A percentile compares a stretch with the other conserved stretches of the same genome.
These are phyloP conservation scores for Ctenomys sociabilis DNA, from an alignment of 2,113 vertebrate species.

Conservation along the genomic window DNA sequence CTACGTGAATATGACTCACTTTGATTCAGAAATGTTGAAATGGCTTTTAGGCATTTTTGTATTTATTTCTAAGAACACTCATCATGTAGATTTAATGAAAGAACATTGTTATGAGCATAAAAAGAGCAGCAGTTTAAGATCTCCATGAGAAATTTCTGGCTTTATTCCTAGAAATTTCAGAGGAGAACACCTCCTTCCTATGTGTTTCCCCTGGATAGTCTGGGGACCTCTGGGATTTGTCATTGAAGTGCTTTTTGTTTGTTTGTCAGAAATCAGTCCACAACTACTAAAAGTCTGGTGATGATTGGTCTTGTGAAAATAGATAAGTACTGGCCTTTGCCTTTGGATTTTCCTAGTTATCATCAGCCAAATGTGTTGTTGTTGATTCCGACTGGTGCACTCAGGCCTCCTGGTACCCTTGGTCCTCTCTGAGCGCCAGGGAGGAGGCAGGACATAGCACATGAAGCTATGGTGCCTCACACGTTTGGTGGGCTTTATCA, in stretches of 20 bases:
- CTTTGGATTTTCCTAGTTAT: background rate
- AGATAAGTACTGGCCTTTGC: background rate
- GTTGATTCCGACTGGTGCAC: background rate
- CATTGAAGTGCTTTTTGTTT: background rate
- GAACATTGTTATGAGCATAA: background rate
- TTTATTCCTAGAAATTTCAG: background rate
- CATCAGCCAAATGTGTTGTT: background rate
- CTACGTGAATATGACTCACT: background rate
- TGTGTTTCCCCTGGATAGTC: fast-evolving
- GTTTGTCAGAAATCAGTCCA: background rate
- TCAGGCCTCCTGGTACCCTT: background rate
- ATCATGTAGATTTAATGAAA: background rate
- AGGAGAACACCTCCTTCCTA: background rate
- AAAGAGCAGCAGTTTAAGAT: background rate
- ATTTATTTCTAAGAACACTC: background rate
- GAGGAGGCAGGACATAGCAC: background rate
- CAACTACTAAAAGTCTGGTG: background rate
- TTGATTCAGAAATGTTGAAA: background rate
- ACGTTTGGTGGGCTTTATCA: background rate
- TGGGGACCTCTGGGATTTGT: background rate
- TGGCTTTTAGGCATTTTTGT: background rate
- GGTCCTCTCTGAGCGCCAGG: background rate
- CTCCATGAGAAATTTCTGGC: background rate
- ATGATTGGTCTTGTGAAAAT: background rate
- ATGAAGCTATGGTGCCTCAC: fast-evolving